Evolutionary conservation across 1,140 invertebrate genomes (phyloP).

Genomic region (Drosophila lacertosa): DNA sequence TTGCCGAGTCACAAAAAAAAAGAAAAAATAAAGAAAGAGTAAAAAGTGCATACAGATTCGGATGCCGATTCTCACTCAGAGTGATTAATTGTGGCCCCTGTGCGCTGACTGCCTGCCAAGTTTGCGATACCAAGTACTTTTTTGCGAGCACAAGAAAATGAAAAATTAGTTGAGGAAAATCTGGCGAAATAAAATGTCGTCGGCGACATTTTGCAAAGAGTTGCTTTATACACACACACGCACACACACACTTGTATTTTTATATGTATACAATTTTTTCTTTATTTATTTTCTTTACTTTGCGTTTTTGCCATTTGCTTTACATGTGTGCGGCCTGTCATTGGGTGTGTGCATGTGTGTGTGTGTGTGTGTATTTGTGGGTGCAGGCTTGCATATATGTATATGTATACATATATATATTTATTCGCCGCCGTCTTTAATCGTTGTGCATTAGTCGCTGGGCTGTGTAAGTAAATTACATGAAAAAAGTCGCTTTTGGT

Average conservation of each 20-base stretch:
- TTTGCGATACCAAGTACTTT: slow-evolving; percentile 6
- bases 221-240: slow-evolving; percentile 36
- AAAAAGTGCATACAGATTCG: slow-evolving; percentile 13
- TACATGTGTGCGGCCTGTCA: slow-evolving; percentile 37
- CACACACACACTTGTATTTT: background rate
- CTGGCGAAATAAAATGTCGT: slow-evolving; percentile 84
- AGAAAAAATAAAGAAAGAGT: too few species aligned
- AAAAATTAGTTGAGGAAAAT: slow-evolving; percentile 82
- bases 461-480: slow-evolving; percentile 31
- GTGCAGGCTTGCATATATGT: slow-evolving; percentile 3
- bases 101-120: slow-evolving; percentile 58
- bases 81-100: slow-evolving; percentile 75
- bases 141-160: slow-evolving; percentile 66
- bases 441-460: slow-evolving; percentile 74
- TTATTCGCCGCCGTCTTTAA: slow-evolving; percentile 62
- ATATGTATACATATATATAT: slow-evolving; percentile 23
- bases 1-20: slow-evolving; percentile 35
- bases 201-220: slow-evolving; percentile 83
- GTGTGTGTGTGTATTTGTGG: slow-evolving; percentile 7
- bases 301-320: slow-evolving; percentile 12
- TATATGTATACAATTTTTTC: slow-evolving; percentile 12
- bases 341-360: slow-evolving; percentile 31
- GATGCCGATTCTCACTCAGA: slow-evolving; percentile 22
- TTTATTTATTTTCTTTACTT: background rate
- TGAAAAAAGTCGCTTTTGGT: background rate